Conservation (phyloP, 2,888 invertebrate genomes). For the Cerastis rubricosa region DNA sequence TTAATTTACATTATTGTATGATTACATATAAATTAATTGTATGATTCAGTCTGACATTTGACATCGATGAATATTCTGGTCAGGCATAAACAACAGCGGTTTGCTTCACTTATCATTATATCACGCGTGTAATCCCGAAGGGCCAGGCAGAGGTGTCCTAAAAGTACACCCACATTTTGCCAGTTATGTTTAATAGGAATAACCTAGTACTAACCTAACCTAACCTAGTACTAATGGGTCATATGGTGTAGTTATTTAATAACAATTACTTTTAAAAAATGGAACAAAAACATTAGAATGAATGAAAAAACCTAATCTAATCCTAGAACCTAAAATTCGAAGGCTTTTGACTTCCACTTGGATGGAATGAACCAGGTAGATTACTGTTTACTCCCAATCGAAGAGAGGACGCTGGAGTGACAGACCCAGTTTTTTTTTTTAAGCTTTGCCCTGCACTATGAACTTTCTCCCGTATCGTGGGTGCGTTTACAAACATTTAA, state of each 20-base stretch:
- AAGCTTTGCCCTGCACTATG: too few species aligned
- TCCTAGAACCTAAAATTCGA: neutral
- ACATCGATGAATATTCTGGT: conserved; percentile 39
- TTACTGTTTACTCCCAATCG: neutral
- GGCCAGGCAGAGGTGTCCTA: too few species aligned
- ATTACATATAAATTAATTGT: conserved; percentile 12
- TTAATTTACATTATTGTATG: conserved; percentile 32
- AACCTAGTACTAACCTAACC: too few species aligned
- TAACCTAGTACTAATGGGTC: neutral
- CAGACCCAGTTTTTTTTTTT: too few species aligned
- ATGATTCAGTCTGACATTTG: conserved; percentile 46
- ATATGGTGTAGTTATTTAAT: neutral
- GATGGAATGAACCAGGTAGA: neutral
- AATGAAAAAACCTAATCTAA: neutral
- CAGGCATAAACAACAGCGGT: neutral
- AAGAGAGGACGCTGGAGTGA: neutral
- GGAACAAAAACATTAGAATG: neutral
- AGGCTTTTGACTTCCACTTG: neutral
- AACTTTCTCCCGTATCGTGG: too few species aligned
- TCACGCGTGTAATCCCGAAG: too few species aligned
- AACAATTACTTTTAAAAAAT: neutral
- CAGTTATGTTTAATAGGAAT: neutral
- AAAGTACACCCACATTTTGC: too few species aligned
- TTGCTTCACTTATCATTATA: neutral
- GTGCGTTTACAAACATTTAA: too few species aligned